Conservation (phyloP, 2,113 vertebrate species). For the Chaetorhynchus papuensis region DNA sequence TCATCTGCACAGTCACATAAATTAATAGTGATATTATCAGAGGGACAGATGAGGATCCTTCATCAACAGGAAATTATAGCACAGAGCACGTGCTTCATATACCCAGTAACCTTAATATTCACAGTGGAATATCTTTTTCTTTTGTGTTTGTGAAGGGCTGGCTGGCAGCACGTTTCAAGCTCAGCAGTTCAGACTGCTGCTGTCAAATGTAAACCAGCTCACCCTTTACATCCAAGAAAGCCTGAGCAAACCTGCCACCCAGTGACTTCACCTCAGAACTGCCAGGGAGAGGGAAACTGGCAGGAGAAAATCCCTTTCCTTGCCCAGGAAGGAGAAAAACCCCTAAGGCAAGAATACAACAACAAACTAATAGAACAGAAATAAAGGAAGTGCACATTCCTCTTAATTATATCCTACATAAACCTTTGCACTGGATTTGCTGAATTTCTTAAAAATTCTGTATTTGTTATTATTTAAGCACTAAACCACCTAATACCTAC, state of each 20-base stretch:
- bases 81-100: background rate
- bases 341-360: background rate
- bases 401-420: background rate
- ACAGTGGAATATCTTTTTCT: background rate
- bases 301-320: background rate
- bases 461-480: background rate
- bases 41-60: background rate
- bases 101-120: background rate
- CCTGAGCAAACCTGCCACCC: constrained; percentile 47
- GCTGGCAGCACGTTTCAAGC: background rate
- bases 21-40: background rate
- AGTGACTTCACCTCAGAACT: constrained; percentile 34
- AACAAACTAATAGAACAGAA: background rate
- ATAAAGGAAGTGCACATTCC: background rate
- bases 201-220: background rate
- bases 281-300: background rate
- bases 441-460: background rate
- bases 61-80: background rate
- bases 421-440: background rate
- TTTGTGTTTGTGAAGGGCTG: background rate
- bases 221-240: background rate
- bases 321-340: background rate
- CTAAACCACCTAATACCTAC: background rate
- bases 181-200: background rate
- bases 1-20: background rate